These are phyloP conservation scores for Rhegmatorhina hoffmannsi DNA, from an alignment of 2,113 vertebrate species.

Conservation along the genomic window DNA sequence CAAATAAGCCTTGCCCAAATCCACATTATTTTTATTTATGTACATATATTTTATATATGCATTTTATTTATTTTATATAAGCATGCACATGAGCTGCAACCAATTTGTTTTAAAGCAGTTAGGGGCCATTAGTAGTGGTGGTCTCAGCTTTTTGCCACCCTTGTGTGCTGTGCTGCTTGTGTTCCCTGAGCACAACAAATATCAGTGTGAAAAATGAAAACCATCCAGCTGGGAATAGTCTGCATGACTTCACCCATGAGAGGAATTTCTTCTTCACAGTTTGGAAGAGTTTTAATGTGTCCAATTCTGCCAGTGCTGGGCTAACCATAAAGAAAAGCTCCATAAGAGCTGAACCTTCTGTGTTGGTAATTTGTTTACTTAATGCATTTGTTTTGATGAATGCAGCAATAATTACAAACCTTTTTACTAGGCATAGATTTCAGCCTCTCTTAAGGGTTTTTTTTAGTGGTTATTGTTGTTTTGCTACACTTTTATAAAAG, in stretches of 20 bases:
- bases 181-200: background rate
- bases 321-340: background rate
- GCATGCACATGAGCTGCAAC: background rate
- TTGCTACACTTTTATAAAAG: background rate
- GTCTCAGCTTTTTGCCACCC: background rate
- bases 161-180: background rate
- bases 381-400: background rate
- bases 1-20: background rate
- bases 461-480: background rate
- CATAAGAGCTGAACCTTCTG: background rate
- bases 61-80: background rate
- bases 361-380: conserved; percentile 1
- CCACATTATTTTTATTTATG: background rate
- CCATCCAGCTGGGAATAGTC: background rate
- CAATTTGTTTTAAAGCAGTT: background rate
- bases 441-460: background rate
- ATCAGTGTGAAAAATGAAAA: background rate
- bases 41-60: background rate
- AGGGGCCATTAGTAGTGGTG: background rate
- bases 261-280: background rate
- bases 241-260: background rate
- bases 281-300: background rate
- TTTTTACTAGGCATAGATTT: background rate
- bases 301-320: background rate
- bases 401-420: background rate